Percentiles rank a stretch among this genome's conserved stretches.
Conservation (phyloP, 2,888 invertebrate species). For the Aporophyla lueneburgensis region DNA sequence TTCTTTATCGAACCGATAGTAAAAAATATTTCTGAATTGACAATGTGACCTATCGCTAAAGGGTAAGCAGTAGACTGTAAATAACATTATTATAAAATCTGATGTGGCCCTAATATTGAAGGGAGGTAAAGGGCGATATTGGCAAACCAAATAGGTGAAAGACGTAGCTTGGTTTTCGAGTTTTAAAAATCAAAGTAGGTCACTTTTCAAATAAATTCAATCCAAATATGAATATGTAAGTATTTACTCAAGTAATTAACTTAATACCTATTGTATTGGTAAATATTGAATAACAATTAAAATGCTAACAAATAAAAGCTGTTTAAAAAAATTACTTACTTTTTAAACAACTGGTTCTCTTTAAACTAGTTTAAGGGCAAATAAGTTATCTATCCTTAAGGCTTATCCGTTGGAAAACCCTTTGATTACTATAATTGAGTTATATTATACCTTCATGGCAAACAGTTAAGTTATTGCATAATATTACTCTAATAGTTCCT, state of each 20-base stretch:
- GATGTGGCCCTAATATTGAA: neutral
- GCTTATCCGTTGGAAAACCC: neutral
- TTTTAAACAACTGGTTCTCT: neutral
- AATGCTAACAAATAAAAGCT: no score
- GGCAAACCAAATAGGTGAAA: conserved; percentile 8
- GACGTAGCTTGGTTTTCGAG: neutral
- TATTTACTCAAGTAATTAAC: neutral
- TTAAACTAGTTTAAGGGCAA: conserved; percentile 21
- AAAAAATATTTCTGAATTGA: neutral
- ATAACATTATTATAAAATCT: conserved; percentile 3
- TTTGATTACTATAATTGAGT: conserved; percentile 10
- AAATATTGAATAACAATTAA: neutral
- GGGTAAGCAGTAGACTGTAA: neutral
- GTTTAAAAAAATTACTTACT: no score
- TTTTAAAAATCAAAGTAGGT: neutral
- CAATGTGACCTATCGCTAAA: conserved; percentile 6
- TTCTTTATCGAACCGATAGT: conserved; percentile 6
- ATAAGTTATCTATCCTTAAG: neutral
- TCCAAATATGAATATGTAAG: no score
- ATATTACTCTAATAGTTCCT: neutral
- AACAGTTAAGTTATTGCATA: neutral
- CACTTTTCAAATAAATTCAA: neutral
- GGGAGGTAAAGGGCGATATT: neutral
- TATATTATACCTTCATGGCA: neutral
- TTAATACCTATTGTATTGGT: neutral